Evolutionary conservation across 2,888 invertebrate genomes (phyloP).

Genomic region (Tuta absoluta): DNA sequence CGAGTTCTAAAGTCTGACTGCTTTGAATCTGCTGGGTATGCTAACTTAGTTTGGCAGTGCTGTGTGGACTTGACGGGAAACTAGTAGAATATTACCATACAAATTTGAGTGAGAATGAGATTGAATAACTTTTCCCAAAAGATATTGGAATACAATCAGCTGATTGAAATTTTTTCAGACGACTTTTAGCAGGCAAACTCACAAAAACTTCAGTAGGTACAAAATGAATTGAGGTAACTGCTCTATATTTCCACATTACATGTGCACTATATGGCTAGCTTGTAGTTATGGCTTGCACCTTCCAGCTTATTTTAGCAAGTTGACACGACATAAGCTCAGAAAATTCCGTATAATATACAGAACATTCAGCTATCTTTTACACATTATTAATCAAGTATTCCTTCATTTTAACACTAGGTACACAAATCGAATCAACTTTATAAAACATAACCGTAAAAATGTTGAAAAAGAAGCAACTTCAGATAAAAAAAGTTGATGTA

Average conservation of each 20-base stretch:
- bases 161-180: neutral
- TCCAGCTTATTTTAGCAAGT: conserved; percentile 47
- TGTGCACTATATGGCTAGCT: conserved; percentile 58
- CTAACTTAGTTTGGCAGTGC: conserved; percentile 33
- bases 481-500: conserved; percentile 42
- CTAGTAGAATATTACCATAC: neutral
- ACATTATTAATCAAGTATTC: neutral
- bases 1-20: conserved; percentile 19
- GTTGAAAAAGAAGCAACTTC: conserved; percentile 8
- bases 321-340: conserved; percentile 22
- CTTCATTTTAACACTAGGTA: neutral
- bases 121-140: no score
- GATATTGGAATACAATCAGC: no score
- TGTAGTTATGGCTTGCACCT: conserved; percentile 65
- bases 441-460: neutral
- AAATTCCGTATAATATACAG: neutral
- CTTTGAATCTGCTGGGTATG: conserved; percentile 37
- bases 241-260: conserved; percentile 1
- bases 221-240: no score
- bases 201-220: no score
- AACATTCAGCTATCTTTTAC: neutral
- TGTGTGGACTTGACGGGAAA: neutral
- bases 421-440: neutral
- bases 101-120: no score
- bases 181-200: no score